Percentiles rank a stretch among this genome's conserved stretches.
phyloP scores from a whole-genome alignment of 2,888 invertebrate genomes.

The Spisula solida region DNA sequence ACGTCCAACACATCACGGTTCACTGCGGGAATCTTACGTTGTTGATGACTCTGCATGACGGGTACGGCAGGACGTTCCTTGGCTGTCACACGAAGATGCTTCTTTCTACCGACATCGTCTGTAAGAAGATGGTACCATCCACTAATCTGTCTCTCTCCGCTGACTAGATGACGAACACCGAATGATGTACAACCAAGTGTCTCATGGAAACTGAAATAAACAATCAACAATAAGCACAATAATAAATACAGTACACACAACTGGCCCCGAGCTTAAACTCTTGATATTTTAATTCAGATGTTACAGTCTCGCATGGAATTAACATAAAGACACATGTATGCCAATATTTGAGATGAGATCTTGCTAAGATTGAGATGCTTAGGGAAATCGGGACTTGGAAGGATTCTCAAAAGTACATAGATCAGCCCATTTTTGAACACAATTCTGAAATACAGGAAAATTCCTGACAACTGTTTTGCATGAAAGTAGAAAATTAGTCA shows the following conservation, averaged over 20 bases:
- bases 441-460: too few relatives aligned
- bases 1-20: slow-evolving; percentile 61
- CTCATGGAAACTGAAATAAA: slow-evolving; percentile 90
- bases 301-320: too few relatives aligned
- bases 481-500: too few relatives aligned
- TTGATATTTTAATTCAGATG: too few relatives aligned
- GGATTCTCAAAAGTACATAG: too few relatives aligned
- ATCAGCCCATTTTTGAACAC: too few relatives aligned
- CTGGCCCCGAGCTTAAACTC: too few relatives aligned
- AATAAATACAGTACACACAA: background rate
- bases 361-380: too few relatives aligned
- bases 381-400: too few relatives aligned
- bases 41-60: slow-evolving; percentile 38
- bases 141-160: slow-evolving; percentile 89
- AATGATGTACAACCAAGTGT: slow-evolving; percentile 97
- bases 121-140: slow-evolving; percentile 93
- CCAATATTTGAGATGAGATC: too few relatives aligned
- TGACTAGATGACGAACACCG: slow-evolving; percentile 93
- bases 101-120: slow-evolving; percentile 90
- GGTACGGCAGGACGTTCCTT: slow-evolving; percentile 57
- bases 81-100: slow-evolving; percentile 85
- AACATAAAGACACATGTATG: too few relatives aligned
- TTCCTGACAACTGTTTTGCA: too few relatives aligned
- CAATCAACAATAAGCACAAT: background rate
- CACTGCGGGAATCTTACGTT: slow-evolving; percentile 48